Evolutionary conservation across 2,888 invertebrate genomes (phyloP).

Genomic region (Pyralis farinalis): DNA sequence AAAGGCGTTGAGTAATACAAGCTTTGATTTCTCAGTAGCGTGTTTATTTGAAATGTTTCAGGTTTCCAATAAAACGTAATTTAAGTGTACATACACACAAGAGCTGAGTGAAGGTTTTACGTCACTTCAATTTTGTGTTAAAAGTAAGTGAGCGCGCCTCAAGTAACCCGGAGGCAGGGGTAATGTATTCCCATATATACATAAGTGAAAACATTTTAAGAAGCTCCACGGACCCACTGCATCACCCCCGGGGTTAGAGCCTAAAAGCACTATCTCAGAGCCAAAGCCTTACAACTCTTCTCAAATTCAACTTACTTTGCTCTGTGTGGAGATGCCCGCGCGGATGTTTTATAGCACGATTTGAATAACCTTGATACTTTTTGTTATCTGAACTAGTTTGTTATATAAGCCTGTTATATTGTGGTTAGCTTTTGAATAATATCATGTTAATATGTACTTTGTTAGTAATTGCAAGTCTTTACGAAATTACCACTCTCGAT

Average conservation of each 20-base stretch:
- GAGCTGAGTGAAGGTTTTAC: slow-evolving; percentile 72
- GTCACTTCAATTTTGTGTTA: slow-evolving; percentile 79
- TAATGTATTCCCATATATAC: slow-evolving; percentile 81
- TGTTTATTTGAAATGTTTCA: slow-evolving; percentile 40
- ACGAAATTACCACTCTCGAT: too few species aligned
- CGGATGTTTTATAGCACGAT: slow-evolving; percentile 40
- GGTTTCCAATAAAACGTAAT: slow-evolving; percentile 71
- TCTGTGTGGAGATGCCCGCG: slow-evolving; percentile 67
- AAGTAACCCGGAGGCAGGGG: slow-evolving; percentile 73
- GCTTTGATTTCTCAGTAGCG: slow-evolving; percentile 15
- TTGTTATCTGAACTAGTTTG: too few species aligned
- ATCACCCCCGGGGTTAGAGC: slow-evolving; percentile 80
- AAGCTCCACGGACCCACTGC: slow-evolving; percentile 78
- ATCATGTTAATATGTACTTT: too few species aligned
- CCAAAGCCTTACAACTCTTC: slow-evolving; percentile 81
- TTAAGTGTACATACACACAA: slow-evolving; percentile 71
- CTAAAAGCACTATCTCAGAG: slow-evolving; percentile 81
- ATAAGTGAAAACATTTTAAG: slow-evolving; percentile 81
- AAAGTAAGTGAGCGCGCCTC: slow-evolving; percentile 74
- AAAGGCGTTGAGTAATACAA: slow-evolving; percentile 8
- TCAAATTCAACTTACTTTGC: slow-evolving; percentile 81
- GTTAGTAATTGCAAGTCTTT: too few species aligned
- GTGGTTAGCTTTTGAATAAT: too few species aligned
- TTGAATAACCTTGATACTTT: slow-evolving; percentile 44
- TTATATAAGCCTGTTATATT: too few species aligned